These are phyloP conservation scores for Nycticebus coucang DNA, from an alignment of 2,113 vertebrate genomes.

Conservation along the genomic window DNA sequence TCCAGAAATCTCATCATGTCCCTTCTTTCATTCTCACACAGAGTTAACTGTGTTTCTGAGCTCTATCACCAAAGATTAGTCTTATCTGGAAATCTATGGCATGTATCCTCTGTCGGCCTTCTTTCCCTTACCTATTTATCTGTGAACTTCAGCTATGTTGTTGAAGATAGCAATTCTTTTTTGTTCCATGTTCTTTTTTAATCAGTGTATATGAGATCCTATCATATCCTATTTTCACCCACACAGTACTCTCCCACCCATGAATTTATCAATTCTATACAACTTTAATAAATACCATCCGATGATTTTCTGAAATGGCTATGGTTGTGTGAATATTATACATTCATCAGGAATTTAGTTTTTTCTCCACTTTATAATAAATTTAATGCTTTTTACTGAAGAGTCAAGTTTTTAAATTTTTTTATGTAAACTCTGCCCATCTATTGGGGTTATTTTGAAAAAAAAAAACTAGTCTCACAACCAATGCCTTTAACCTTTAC, in stretches of 20 bases:
- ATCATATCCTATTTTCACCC: not conserved
- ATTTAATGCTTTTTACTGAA: not conserved
- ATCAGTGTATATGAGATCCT: not conserved
- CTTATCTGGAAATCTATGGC: not conserved
- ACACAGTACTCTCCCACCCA: not conserved
- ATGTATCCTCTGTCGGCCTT: not conserved
- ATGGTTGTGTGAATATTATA: not conserved
- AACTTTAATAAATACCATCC: not conserved
- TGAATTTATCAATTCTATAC: not conserved
- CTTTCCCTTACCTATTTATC: not conserved
- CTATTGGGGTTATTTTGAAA: not conserved
- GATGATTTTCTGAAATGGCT: slow-evolving; percentile 19
- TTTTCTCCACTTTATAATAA: not conserved
- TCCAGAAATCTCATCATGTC: not conserved
- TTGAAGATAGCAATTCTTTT: slow-evolving; percentile 31
- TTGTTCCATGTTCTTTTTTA: not conserved
- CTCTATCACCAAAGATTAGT: not conserved
- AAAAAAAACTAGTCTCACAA: not conserved
- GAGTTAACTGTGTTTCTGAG: not conserved
- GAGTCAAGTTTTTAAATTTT: slow-evolving; percentile 1
- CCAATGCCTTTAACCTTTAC: not conserved
- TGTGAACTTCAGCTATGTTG: not conserved
- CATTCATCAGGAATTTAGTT: not conserved
- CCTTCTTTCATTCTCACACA: not conserved
- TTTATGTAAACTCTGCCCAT: not conserved